phyloP scores from a whole-genome alignment of 2,797 vertebrate genomes.

The Phrynocephalus guinanensis region DNA sequence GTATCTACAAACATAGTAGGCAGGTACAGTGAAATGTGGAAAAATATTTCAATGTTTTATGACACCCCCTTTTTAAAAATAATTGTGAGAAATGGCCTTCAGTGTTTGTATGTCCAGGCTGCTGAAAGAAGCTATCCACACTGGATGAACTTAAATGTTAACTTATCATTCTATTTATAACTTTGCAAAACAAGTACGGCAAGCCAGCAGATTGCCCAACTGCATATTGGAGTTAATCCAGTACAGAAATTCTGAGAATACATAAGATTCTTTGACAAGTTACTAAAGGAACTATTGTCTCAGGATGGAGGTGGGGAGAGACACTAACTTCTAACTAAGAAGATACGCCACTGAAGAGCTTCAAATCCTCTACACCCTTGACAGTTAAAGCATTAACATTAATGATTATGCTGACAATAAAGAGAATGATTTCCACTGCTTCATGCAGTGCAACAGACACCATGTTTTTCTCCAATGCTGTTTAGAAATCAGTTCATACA shows the following conservation, averaged over 20 bases:
- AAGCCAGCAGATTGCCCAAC: not conserved
- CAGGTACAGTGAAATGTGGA: not conserved
- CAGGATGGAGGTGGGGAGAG: not conserved
- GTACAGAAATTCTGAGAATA: not conserved
- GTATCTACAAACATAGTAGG: not conserved
- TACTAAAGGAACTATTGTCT: not conserved
- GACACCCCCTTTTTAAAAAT: not conserved
- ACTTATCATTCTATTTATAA: not conserved
- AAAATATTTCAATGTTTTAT: not conserved
- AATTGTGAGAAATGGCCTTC: not conserved
- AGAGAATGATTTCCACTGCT: not conserved
- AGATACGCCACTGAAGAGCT: not conserved
- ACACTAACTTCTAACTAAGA: not conserved
- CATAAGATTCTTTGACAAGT: not conserved
- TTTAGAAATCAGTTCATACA: not conserved
- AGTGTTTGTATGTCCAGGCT: not conserved
- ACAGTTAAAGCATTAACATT: not conserved
- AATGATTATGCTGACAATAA: not conserved
- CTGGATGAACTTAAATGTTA: not conserved
- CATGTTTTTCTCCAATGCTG: not conserved
- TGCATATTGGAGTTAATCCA: not conserved
- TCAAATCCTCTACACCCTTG: not conserved
- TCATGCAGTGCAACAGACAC: not conserved
- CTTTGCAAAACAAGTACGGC: not conserved
- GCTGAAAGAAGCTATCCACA: not conserved